A percentile compares a stretch with the other conserved stretches of the same genome.
Evolutionary conservation across 2,113 vertebrate genomes (phyloP).

Genomic region (Chaenocephalus aceratus): DNA sequence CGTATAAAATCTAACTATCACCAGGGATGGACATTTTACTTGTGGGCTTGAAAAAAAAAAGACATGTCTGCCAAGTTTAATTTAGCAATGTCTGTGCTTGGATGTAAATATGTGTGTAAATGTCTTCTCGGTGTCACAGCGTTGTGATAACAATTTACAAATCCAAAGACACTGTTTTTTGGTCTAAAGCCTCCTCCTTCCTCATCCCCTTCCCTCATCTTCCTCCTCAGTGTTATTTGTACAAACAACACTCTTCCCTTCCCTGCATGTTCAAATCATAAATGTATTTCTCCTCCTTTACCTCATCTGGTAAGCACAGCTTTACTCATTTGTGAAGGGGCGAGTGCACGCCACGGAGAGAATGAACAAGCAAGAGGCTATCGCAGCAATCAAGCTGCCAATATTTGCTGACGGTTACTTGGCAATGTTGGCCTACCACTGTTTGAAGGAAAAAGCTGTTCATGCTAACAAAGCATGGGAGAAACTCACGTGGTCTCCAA

Average conservation of each 20-base stretch:
- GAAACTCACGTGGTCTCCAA: conserved; percentile 13
- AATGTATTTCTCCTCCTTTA: background rate
- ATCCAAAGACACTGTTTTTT: conserved; percentile 16
- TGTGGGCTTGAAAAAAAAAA: conserved; percentile 9
- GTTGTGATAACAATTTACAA: conserved; percentile 46
- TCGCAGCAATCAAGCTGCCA: conserved; percentile 54
- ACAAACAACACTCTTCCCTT: conserved; percentile 37
- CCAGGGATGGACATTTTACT: conserved; percentile 30
- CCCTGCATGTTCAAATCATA: conserved; percentile 25
- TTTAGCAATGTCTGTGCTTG: conserved; percentile 24
- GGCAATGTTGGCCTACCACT: conserved; percentile 32
- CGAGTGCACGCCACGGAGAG: background rate
- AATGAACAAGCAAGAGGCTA: conserved; percentile 20
- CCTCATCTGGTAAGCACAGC: conserved; percentile 28
- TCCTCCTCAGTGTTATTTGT: conserved; percentile 28
- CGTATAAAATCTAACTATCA: conserved; percentile 34
- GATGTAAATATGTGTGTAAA: conserved; percentile 28
- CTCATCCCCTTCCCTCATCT: background rate
- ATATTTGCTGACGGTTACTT: conserved; percentile 57
- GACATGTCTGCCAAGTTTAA: conserved; percentile 29
- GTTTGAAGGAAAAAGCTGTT: conserved; percentile 38
- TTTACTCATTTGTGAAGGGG: conserved; percentile 24
- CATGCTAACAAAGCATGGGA: conserved; percentile 31
- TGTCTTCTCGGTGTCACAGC: conserved; percentile 39
- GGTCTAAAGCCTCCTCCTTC: background rate